A percentile compares a stretch with the other conserved stretches of the same genome.
Evolutionary conservation across 2,113 vertebrate species (phyloP).

Genomic region (Hypomesus transpacificus): DNA sequence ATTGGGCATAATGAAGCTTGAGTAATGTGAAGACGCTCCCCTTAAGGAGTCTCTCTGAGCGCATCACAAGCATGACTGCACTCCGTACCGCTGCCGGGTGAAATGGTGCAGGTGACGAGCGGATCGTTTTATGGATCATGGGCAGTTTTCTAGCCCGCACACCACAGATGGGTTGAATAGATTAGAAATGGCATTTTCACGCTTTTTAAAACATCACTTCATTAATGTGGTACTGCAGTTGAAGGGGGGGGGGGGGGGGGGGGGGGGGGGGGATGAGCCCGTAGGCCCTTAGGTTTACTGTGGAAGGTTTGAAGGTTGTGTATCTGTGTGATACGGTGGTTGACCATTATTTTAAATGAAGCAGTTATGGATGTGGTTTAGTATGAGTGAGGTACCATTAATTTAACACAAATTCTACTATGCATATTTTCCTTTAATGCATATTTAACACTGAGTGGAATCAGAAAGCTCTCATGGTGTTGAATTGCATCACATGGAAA

Average conservation of each 20-base stretch:
- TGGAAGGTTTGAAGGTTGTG: no score
- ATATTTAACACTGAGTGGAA: neutral
- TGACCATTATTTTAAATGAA: no score
- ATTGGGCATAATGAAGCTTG: slow-evolving; percentile 54
- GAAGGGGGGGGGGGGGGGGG: neutral
- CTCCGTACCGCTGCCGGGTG: slow-evolving; percentile 31
- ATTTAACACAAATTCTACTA: no score
- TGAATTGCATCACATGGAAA: slow-evolving; percentile 16
- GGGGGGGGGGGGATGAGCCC: no score
- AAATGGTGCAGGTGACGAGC: slow-evolving; percentile 27
- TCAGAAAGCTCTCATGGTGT: slow-evolving; percentile 29
- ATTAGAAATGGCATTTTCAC: slow-evolving; percentile 44
- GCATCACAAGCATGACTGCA: slow-evolving; percentile 41
- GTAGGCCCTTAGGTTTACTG: no score
- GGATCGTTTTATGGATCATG: slow-evolving; percentile 12
- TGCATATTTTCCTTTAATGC: no score
- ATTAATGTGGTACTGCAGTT: slow-evolving; percentile 27
- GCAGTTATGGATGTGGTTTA: no score
- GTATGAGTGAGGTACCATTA: no score
- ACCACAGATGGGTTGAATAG: slow-evolving; percentile 36
- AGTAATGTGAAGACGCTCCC: slow-evolving; percentile 43
- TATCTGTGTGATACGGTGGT: no score
- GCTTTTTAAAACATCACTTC: slow-evolving; percentile 50
- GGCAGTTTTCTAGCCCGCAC: slow-evolving; percentile 13
- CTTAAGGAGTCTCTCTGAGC: slow-evolving; percentile 34